phyloP scores from a whole-genome alignment of 35 echinoderm and acorn worm species.

The Holothuria glaberrima region DNA sequence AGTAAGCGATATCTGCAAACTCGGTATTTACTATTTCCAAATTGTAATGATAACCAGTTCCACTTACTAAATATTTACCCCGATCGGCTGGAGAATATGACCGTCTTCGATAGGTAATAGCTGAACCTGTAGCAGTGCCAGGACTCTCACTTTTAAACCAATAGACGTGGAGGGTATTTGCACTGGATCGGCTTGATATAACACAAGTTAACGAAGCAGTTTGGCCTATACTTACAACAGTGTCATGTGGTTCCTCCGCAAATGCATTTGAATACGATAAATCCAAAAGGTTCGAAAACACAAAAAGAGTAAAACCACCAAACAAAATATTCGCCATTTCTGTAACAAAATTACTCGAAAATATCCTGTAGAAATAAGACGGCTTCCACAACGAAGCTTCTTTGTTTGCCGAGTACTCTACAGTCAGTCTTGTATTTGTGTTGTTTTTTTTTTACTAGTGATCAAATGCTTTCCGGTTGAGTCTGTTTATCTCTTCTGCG shows the following conservation, averaged over 20 bases:
- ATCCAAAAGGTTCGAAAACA: background rate
- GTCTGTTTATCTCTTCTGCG: background rate
- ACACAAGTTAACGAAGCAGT: conserved; percentile 8
- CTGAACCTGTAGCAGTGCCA: background rate
- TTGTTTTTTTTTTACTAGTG: background rate
- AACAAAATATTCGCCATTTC: background rate
- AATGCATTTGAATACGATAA: background rate
- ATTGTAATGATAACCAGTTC: conserved; percentile 5
- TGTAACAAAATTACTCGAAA: background rate
- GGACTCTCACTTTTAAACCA: background rate
- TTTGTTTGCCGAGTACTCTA: background rate
- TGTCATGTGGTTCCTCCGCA: background rate
- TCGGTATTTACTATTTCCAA: conserved; percentile 3
- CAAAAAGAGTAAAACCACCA: background rate
- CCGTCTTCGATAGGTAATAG: background rate
- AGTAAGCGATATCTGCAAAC: background rate
- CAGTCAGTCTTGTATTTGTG: background rate
- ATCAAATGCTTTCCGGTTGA: background rate
- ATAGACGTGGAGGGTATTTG: background rate
- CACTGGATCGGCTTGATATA: background rate
- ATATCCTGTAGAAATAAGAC: background rate
- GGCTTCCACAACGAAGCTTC: background rate
- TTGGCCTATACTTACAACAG: background rate
- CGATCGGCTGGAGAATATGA: background rate
- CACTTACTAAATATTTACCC: background rate